A percentile compares a stretch with the other conserved stretches of the same genome.
Evolutionary conservation across 2,888 invertebrate genomes (phyloP).

Genomic region (Philereme transversata): DNA sequence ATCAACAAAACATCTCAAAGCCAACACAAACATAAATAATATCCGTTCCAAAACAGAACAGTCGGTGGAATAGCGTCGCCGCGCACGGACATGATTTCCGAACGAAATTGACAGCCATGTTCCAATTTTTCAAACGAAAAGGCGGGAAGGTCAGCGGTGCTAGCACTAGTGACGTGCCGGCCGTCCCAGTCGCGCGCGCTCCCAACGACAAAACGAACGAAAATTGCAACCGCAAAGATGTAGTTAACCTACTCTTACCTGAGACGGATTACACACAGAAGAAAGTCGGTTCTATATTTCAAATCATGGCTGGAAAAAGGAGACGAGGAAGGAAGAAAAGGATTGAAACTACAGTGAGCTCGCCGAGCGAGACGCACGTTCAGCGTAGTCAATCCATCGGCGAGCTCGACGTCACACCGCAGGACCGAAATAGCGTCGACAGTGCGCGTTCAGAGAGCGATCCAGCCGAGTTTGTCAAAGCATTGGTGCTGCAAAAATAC

Average conservation of each 20-base stretch:
- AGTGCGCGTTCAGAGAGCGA: constrained; percentile 44
- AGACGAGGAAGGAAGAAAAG: constrained; percentile 63
- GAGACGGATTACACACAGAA: constrained; percentile 72
- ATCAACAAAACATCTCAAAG: constrained; percentile 33
- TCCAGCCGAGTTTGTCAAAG: constrained; percentile 73
- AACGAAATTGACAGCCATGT: constrained; percentile 62
- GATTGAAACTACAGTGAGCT: constrained; percentile 63
- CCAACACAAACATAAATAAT: constrained; percentile 30
- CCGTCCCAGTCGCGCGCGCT: constrained; percentile 64
- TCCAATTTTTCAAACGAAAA: constrained; percentile 78
- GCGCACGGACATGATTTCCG: constrained; percentile 61
- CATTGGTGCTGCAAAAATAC: constrained; percentile 77
- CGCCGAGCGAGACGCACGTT: constrained; percentile 45
- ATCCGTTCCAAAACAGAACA: constrained; percentile 46
- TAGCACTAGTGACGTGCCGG: constrained; percentile 47
- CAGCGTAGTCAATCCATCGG: constrained; percentile 50
- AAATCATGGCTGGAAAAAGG: constrained; percentile 77
- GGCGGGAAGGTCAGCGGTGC: constrained; percentile 72
- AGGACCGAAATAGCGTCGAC: constrained; percentile 66
- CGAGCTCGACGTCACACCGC: constrained; percentile 55
- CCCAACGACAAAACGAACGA: constrained; percentile 57
- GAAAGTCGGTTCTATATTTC: constrained; percentile 69
- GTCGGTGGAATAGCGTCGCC: constrained; percentile 50
- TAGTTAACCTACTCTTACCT: constrained; percentile 74
- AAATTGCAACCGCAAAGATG: constrained; percentile 65